Evolutionary conservation across 2,113 vertebrate genomes (phyloP), one percentile per base, ranked within the genome.

Genomic region (Dicaeum eximium): DNA sequence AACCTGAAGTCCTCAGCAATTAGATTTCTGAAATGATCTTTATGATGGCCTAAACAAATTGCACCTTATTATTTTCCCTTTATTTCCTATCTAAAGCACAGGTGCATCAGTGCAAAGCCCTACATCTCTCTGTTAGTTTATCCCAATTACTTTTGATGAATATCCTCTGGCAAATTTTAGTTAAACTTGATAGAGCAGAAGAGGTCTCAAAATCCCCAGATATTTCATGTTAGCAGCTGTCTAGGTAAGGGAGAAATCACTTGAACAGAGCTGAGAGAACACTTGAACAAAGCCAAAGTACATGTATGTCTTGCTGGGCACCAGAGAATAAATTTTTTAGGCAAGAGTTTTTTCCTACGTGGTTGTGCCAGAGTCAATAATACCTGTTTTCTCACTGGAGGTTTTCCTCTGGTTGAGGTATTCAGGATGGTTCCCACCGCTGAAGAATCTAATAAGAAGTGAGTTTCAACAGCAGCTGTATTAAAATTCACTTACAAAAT

Each of bases 401-500:
- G 5, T 65, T 83, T 90, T 80, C 22, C 30, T 92, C 60, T 71
- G 21, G 15, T 65, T 65, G 54, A 88, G 13, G 42, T 21, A 74
- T 60, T 67, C 86, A 74, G 61, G 90, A 80, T 2, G 7, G 40
- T 74, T 73, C 67, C 83, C 2, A 4, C 64, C 44, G 77, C 35
- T 92, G 72, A 48, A 95, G 64, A 83, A 58, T 66, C 82, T 93
- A 88, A 92, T 33, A 88, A 54, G 54, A 90, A 88, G 62, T 73
- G 74, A 93, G 30, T 92, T 93, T 90, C 80, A 88, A 67, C 30
- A 66, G 30, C 33, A 83, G 15, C 30, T 67, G 81, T 86, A 93
- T 91, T 95, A 96, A 96, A 94, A 93, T 78, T 95, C 72, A 88
- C 88, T 94, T 93, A 80, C 25, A 86, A 92, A 86, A 67, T 90